Evolutionary conservation across 2,797 vertebrate species (phyloP), one percentile per base, ranked within the genome.

Genomic region (Micromesistius poutassou): DNA sequence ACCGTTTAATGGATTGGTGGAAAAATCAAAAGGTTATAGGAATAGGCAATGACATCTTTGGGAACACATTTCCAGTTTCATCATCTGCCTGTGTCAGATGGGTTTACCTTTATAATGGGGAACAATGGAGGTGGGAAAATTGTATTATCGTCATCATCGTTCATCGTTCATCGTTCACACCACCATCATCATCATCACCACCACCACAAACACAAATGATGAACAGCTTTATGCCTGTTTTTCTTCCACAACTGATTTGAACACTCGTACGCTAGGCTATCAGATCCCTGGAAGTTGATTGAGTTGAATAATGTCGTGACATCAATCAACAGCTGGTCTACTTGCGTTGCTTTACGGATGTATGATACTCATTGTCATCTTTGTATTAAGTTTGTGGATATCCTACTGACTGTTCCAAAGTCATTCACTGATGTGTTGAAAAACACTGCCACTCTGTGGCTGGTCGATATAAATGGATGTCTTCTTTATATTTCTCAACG

Each of bases 371-470:
- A 50, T 42, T 10, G 10, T 50, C 14, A 62, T 62, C 5, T 62
- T 62, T 62, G 50, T n/a, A 19, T 14, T 10, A 19, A 50, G 14
- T 50, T 19, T 46, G 3, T 46, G 12, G 10, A 46, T 46, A 46
- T 19, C 2, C 50, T 1, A 62, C 55, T 8, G n/a, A 62, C 55
- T 8, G n/a, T 66, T 66, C n/a, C n/a, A 66, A 66, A 28, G 62
- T 66, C n/a, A 6, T n/a, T 66, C n/a, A 66, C n/a, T 62, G 55
- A 66, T 81, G 16, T 77, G 1, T 74, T 86, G 83, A 75, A 28
- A 62, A 75, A 92, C 81, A 91, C 88, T 91, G 90, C 89, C 92
- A 79, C 84, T 40, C 77, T 81, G 93, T 93, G 94, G 91, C 72
- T 14, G 50, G 66, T 55, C 78, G 75, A 70, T 81, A 73, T 84